Base-by-base conservation (phyloP, 37 sponge, comb jelly and placozoan species). In the Petrosia ficiformis region DNA sequence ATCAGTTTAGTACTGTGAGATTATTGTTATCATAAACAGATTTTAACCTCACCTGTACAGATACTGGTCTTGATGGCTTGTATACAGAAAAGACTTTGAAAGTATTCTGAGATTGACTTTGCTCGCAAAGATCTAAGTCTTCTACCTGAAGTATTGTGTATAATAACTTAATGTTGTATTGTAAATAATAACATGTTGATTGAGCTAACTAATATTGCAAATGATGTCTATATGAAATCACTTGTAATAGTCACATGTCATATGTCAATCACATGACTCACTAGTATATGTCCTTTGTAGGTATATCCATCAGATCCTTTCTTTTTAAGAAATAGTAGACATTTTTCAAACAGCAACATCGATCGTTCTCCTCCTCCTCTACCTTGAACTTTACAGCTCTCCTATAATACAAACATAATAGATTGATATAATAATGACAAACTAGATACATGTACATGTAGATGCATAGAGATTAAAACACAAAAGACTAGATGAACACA, bases 271-370 rank as follows among this genome's bases (percentile, higher is more conserved):
- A 48, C 54, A n/a, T 10, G 54, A 61, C 63, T 5, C n/a, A 89
- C 84, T 75, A 64, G 28, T 24, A 83, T 79, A 66, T 83, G 80
- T 65, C 84, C 89, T 68, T 83, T 79, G 67, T 89, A 83, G 38
- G 59, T 83, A 80, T 89, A 89, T 10, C 30, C 68, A 16, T 71
- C 79, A 14, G 65, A 59, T 31, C 80, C 75, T 31, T 84, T 89
- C 68, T 89, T 89, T 48, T 84, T 83, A 35, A 89, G 59, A 22
- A 84, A 65, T 11, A 89, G 71, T 39, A 88, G 75, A 26, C 82
- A 75, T 44, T 88, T 82, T 30, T 88, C 78, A 73, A 88, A 88
- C 57, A 88, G 66, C 42, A 88, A 24, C 65, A 88, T 63, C 41
- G 66, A 61, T 42, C 79, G 68, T 63, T 79, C 76, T 4, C 58